These are phyloP conservation scores for Laupala kohalensis DNA, from an alignment of 1,140 invertebrate genomes.

Conservation along the genomic window DNA sequence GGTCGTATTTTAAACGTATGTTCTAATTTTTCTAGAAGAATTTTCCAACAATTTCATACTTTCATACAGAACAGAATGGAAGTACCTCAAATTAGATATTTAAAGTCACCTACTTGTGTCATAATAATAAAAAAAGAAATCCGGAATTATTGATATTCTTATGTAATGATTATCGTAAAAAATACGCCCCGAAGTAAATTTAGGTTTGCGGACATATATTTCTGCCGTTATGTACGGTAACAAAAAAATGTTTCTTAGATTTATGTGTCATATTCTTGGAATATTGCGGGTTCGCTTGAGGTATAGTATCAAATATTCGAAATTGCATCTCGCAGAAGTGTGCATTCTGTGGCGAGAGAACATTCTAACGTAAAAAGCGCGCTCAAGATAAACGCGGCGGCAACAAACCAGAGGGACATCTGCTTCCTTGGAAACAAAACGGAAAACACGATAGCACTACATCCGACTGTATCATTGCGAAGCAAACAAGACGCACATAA, in stretches of 20 bases:
- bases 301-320: not conserved
- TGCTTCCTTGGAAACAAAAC: not conserved
- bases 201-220: too few species aligned
- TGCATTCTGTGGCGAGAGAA: not conserved
- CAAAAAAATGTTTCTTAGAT: not conserved
- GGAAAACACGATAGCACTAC: not conserved
- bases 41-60: too few species aligned
- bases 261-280: not conserved
- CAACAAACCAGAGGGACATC: not conserved
- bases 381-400: not conserved
- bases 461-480: not conserved
- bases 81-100: too few species aligned
- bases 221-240: not conserved
- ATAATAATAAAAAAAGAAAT: too few species aligned
- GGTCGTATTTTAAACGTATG: too few species aligned
- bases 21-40: too few species aligned
- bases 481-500: not conserved
- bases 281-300: not conserved
- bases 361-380: not conserved
- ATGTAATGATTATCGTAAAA: too few species aligned
- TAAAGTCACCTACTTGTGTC: too few species aligned
- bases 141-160: too few species aligned
- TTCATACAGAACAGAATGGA: too few species aligned
- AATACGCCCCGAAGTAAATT: too few species aligned
- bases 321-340: not conserved